Percentiles rank a stretch among this genome's conserved stretches.
Conservation (phyloP, 2,888 invertebrate species). For the Lapara coniferarum region DNA sequence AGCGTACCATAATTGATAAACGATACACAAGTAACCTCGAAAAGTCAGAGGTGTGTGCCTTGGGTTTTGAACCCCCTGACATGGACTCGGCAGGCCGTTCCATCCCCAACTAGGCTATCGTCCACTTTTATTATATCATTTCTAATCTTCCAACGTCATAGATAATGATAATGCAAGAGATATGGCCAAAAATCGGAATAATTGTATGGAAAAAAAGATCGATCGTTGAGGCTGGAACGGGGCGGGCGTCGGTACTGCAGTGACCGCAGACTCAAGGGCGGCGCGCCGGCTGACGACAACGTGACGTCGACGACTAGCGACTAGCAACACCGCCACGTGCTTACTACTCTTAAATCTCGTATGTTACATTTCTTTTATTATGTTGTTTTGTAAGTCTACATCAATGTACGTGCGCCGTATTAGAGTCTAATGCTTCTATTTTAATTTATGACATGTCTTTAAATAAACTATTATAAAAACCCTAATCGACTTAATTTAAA, state of each 20-base stretch:
- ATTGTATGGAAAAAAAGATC: slow-evolving; percentile 29
- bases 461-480: too few species aligned
- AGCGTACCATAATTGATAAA: too few species aligned
- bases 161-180: background rate
- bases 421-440: too few species aligned
- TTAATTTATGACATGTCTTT: too few species aligned
- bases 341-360: too few species aligned
- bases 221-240: slow-evolving; percentile 32
- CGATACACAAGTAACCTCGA: too few species aligned
- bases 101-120: too few species aligned
- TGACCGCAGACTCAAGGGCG: slow-evolving; percentile 65
- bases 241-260: slow-evolving; percentile 54
- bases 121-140: background rate
- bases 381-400: background rate
- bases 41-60: too few species aligned
- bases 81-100: too few species aligned
- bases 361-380: background rate
- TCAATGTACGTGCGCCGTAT: too few species aligned
- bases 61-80: too few species aligned
- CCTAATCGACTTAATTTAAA: too few species aligned
- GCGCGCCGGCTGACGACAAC: slow-evolving; percentile 36
- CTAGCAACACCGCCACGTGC: slow-evolving; percentile 38
- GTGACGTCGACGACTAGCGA: slow-evolving; percentile 33
- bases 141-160: background rate
- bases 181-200: background rate